Evolutionary conservation across 2,888 invertebrate genomes (phyloP), one percentile per base, ranked within the genome.

Genomic region (Coelinius sp.): DNA sequence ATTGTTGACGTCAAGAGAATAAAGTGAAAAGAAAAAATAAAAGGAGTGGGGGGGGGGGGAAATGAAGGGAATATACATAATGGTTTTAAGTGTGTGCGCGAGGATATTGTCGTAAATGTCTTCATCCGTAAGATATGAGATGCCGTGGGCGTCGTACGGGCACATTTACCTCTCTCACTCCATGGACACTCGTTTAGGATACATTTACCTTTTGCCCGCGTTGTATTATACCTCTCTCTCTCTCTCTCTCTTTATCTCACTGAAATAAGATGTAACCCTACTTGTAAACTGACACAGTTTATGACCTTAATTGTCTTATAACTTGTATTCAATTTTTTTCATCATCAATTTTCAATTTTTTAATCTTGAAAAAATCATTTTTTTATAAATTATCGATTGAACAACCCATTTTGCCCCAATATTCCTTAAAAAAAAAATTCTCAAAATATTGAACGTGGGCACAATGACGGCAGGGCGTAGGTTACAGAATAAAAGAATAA

Each of bases 91-190:
- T 46, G 52, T 62, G 49, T 71, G 46, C 78, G 82, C 81, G 81
- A 84, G 84, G 84, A 84, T 59, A 59, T 86, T 81, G 82, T 86
- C 86, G 85, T 86, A 86, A 86, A 86, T 82, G 86, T 86, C 86
- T 86, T 85, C 85, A 86, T 87, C 82, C 83, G 82, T 84, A 84
- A 86, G 86, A 86, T 86, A 86, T 84, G 86, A 86, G 84, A 82
- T 78, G 81, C 81, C 81, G 84, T 84, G 84, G 84, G 85, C 84
- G 85, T 83, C 76, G 27, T 75, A 77, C 79, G 79, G 75, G 79
- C 76, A 75, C 71, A 76, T 76, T 76, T 75, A 71, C 72, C 77
- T 27, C 59, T 68, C 68, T 35, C 44, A 38, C 79, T 78, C 75
- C 80, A 77, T 78, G 79, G 77, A 78, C 80, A 75, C 79, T 79